Base-by-base conservation (phyloP, 2,888 invertebrate species). In the Globia sparganii region DNA sequence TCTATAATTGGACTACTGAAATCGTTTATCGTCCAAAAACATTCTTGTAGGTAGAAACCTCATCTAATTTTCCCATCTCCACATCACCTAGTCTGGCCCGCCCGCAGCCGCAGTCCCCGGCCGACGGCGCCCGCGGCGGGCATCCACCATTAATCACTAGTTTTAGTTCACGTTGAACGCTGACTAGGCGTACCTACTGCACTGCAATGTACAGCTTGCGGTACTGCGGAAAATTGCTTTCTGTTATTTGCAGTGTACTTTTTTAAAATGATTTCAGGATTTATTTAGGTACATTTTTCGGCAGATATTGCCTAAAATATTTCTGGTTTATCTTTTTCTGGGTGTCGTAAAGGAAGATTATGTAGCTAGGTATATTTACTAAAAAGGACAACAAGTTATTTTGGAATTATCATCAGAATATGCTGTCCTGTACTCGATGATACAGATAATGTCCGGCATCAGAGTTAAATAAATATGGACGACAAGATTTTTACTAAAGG, bases 111-210 rank as follows among this genome's bases (percentile, higher is more conserved):
- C 93, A 94, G 94, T 92, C 92, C 92, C 89, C 93, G 93, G 91
- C 92, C 92, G 94, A 94, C 94, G 94, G 94, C 94, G 94, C 93
- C 93, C 94, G 93, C 92, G 93, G 93, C 93, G 93, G 94, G 92
- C 94, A 13, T 89, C 89, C 82, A 91, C 91, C 95, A 96, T 96
- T 96, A 96, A 96, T 96, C 96, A 96, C 93, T 90, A 93, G 92
- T 93, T 95, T 93, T 94, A 94, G 94, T 91, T 95, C 94, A 94
- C 92, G 92, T 91, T 92, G 92, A 92, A 94, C 93, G 92, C 77
- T 87, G 89, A 81, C 86, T 89, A 80, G 85, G 81, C 78, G 77
- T 87, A 87, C 93, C 93, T 93, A 91, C 90, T 90, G 86, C 86
- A 81, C 86, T 88, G 84, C 82, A 78, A 86, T 80, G 77, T 87